phyloP scores from a whole-genome alignment of 2,113 vertebrate genomes.

The Protomyctophum bolini region DNA sequence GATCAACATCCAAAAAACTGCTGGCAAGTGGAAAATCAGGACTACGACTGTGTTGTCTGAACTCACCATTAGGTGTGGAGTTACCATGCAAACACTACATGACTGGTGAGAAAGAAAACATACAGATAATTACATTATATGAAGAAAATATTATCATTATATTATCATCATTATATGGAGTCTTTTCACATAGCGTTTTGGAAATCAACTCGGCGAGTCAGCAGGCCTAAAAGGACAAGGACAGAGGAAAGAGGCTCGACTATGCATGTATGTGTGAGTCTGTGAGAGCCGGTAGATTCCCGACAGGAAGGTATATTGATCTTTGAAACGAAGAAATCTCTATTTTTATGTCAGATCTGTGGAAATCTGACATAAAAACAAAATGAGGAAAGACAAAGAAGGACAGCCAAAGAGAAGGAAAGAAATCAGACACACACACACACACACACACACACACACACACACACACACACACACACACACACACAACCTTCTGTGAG shows the following conservation, averaged over 20 bases:
- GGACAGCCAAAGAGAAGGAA: conserved; percentile 59
- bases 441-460: conserved; percentile 51
- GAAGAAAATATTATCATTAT: no score
- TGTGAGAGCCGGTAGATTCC: conserved; percentile 62
- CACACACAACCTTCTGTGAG: conserved; percentile 79
- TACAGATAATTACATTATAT: no score
- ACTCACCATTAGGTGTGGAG: no score
- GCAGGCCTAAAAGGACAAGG: conserved; percentile 47
- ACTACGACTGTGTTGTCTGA: no score
- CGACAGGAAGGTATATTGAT: conserved; percentile 83
- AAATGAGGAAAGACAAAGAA: conserved; percentile 73
- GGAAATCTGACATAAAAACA: conserved; percentile 72
- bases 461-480: conserved; percentile 57
- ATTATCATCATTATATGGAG: no score
- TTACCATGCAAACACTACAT: no score
- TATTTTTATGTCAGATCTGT: conserved; percentile 55
- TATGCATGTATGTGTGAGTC: conserved; percentile 7
- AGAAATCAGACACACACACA: conserved; percentile 11
- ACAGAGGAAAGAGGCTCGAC: conserved; percentile 22
- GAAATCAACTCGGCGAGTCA: conserved; percentile 47
- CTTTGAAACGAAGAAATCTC: conserved; percentile 80
- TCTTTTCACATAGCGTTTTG: conserved; percentile 8
- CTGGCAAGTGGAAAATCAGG: no score
- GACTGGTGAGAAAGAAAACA: no score
- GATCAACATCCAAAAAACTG: no score